Evolutionary conservation across 2,113 vertebrate species (phyloP), one percentile per base, ranked within the genome.

Genomic region (Rhabdornis inornatus): DNA sequence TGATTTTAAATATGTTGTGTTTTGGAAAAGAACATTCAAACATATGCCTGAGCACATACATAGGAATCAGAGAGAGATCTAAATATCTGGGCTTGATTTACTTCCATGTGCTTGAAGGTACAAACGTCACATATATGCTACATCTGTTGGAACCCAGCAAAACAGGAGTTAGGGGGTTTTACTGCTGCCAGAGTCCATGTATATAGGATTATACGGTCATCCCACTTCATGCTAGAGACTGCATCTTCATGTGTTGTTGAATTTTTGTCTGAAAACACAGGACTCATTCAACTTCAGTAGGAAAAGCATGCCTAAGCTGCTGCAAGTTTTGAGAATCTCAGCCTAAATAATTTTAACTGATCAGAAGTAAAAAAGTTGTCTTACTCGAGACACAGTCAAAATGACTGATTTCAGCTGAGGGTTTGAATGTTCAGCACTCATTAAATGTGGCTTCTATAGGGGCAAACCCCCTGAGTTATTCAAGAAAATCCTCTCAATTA

Each of bases 11-110:
- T 87, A 81, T 5, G 21, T 49, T 74, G n/a, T 81, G 55, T 79
- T 95, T 95, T 93, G 64, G 86, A 92, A 93, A 94, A 87, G 63
- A 91, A 77, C 35, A 55, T 53, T 82, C 42, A 88, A 90, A 90
- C 52, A 82, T 45, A 91, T 76, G 65, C 59, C 72, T 80, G 68
- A 92, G 92, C 55, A 80, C 52, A 75, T 59, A 75, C 24, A 61
- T 39, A 84, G 35, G 55, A 93, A 70, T 75, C 40, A 57, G 52
- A 84, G 66, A 91, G 47, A 65, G 21, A 81, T 79, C 24, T 75
- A 56, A 69, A 0, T 90, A 86, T 85, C 45, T 90, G 50, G 31
- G 47, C 27, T 87, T 89, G 66, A 92, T 96, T 94, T 93, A 74
- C 57, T 90, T 79, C 40, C 37, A 47, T 20, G 20, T 39, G 33